phyloP scores from a whole-genome alignment of 2,888 invertebrate species.

The Harmothoe impar region DNA sequence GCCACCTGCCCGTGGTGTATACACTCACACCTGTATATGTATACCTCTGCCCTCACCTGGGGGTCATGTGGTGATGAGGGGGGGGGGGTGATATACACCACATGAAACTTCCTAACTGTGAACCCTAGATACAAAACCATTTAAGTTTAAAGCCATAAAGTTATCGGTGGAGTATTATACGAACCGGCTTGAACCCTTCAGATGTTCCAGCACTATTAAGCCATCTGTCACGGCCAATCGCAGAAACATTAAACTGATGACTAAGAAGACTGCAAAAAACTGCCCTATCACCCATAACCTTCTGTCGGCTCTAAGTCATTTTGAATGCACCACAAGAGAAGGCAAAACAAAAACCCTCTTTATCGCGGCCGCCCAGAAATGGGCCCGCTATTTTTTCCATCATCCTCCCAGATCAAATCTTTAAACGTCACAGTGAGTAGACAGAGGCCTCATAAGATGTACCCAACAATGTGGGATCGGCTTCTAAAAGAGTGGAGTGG shows the following conservation, averaged over 20 bases:
- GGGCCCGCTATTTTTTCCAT: constrained; percentile 17
- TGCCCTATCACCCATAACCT: constrained; percentile 57
- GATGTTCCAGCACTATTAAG: constrained; percentile 12
- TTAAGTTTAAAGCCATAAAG: constrained; percentile 45
- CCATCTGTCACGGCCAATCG: constrained; percentile 44
- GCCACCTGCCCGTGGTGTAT: constrained; percentile 14
- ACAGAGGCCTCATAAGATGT: constrained; percentile 44
- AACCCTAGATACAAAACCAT: constrained; percentile 31
- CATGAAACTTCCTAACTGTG: constrained; percentile 10
- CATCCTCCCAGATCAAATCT: constrained; percentile 48
- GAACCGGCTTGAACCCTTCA: constrained; percentile 47
- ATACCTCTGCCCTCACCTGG: background rate
- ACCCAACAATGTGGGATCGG: background rate
- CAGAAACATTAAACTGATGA: constrained; percentile 55
- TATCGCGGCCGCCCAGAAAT: constrained; percentile 48
- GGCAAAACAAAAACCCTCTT: constrained; percentile 47
- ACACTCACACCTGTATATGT: background rate
- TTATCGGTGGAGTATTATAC: background rate
- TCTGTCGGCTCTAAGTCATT: constrained; percentile 60
- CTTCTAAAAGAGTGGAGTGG: background rate
- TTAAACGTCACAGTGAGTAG: constrained; percentile 51
- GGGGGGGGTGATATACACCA: constrained; percentile 3
- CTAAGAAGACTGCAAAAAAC: constrained; percentile 43
- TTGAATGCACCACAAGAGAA: constrained; percentile 56
- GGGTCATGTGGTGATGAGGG: background rate